Evolutionary conservation across 2,797 vertebrate species (phyloP), one percentile per base, ranked within the genome.

Genomic region (Protonibea diacanthus): DNA sequence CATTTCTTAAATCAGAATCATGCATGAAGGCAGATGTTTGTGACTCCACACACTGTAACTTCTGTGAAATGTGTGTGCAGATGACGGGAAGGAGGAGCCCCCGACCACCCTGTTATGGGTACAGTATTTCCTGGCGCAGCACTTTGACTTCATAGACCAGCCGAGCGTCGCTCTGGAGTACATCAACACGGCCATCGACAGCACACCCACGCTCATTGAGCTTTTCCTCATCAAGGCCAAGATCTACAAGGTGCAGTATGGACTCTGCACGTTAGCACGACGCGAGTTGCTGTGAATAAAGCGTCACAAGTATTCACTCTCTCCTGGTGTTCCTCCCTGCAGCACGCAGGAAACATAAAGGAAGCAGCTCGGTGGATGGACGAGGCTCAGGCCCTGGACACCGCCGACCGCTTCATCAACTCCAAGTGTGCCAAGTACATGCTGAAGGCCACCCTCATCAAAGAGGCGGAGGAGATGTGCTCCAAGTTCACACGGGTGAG

Each of bases 351-450:
- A 60, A 98, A 98, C 88, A 97, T 97, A 82, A 97, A 97, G 92
- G 97, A 98, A 91, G 97, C 97, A 51, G 97, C 96, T 5, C 95
- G 96, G 70, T 98, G 97, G 97, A 97, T 98, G 97, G 97, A 98
- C 69, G 97, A 98, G 83, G 97, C 97, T 59, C 97, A 98, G 90
- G 97, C 97, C 15, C 87, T 98, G 91, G 97, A 98, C 86, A 98
- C 97, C 1, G 97, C 97, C 18, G 97, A 98, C 88, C 95, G 97
- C 83, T 98, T 98, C 91, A 97, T 98, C 91, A 98, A 98, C 93
- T 98, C 97, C 71, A 98, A 98, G 92, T 98, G 97, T 93, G 97
- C 97, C 93, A 98, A 98, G 84, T 98, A 98, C 21, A 97, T 98
- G 96, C 92, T 98, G 81, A 97, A 97, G 93, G 97, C 97, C n/a